Evolutionary conservation across 2,888 invertebrate species (phyloP), one percentile per base, ranked within the genome.

Genomic region (Spialia ferax): DNA sequence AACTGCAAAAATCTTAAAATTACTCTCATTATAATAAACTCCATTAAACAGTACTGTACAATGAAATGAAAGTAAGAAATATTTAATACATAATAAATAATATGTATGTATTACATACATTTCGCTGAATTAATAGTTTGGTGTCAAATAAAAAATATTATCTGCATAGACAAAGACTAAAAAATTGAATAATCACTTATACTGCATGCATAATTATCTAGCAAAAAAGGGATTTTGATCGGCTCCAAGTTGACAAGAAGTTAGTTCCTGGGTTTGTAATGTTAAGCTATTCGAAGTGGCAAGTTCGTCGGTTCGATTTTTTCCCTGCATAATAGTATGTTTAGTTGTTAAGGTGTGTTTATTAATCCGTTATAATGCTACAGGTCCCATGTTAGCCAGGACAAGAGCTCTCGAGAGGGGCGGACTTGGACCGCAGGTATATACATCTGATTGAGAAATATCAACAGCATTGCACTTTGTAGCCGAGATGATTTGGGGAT

Each of bases 341-440:
- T 20, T 50, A 22, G 22, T 7, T 42, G 13, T 18, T 62, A 68
- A 68, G 54, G 61, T 71, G 71, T 69, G 70, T 67, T 68, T 70
- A 65, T 18, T 68, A 64, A 68, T 69, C 26, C 61, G 54, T 60
- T 87, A 81, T 23, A 67, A 67, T 67, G 67, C 67, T 62, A 22
- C 93, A 93, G 93, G 90, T 93, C 93, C 69, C 88, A 91, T 86
- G 88, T 90, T 76, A 87, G 83, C 85, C 91, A 90, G 81, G 93
- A 93, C 81, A 92, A 93, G 85, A 80, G 81, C 57, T 79, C 88
- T 29, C 79, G 93, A 80, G 93, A 93, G 57, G 79, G 85, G 26
- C 83, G 93, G 29, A 78, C 88, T 48, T 93, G 93, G 93, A 87
- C 87, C n/a, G 82, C 88, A 88, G 89, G 89, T 89, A 89, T 72